Base-by-base conservation (phyloP, 1,140 invertebrate species). In the Heliconius congener region DNA sequence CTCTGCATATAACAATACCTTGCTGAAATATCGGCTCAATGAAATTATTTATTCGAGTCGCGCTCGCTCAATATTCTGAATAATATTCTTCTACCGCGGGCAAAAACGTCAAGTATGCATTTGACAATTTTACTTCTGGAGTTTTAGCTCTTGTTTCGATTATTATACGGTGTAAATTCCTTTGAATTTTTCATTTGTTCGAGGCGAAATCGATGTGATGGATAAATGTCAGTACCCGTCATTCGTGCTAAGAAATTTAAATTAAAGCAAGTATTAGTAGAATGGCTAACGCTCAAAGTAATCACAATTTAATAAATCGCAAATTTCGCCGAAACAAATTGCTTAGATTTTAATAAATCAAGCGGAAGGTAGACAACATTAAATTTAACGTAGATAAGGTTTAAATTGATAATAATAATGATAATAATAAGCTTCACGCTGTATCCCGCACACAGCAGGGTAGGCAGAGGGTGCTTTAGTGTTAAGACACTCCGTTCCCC, bases 161-260 rank as follows among this genome's bases (percentile, higher is more conserved):
- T 16, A 0, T 1, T 2, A 50, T 30, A 78, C 16, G 71, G 19
- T 9, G 39, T 30, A 73, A 2, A 60, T 73, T 73, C 19, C 5
- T 66, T 27, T n/a, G 23, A 6, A 27, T 30, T 16, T 16, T 30
- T 16, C 2, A 66, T 73, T 27, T 9, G 3, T 3, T 39, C n/a
- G 13, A 37, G 8, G n/a, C 13, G 39, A 18, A 52, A 57, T 23
- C 13, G 27, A 34, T 27, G 77, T 60, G 34, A 9, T 73, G 39
- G 34, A 39, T 39, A 66, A 30, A 71, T 73, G 77, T 78, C 77
- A 78, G 77, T 37, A 78, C 76, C 60, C 60, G 74, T 79, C 66
- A 72, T 72, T 77, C 74, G 76, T 78, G 52, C 81, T 76, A 78
- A 76, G 81, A 82, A 80, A 82, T 80, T 78, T 82, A 78, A 82